Evolutionary conservation across 2,113 vertebrate species (phyloP), one percentile per base, ranked within the genome.

Genomic region (Upupa epops): DNA sequence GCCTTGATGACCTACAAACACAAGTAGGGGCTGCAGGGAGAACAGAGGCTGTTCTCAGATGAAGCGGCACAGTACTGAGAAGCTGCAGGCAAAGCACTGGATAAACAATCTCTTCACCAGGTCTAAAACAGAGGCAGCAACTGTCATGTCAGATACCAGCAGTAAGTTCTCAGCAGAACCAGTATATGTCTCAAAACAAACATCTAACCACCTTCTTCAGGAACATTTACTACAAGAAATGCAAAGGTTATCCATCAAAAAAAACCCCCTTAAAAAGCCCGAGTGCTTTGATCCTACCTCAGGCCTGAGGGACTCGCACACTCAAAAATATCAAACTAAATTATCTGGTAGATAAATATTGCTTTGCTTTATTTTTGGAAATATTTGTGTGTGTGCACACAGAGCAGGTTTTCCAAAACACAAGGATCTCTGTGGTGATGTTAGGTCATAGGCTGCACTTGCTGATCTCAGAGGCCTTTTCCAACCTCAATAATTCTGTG

Each of bases 191-290:
- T 22, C 5, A 11, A 78, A 49, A 18, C 36, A 90, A 90, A 29
- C 46, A 77, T 2, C 31, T 59, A 84, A 64, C 24, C 10, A 32
- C 13, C 11, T 13, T 74, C n/a, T 58, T 49, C 70, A 58, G 45
- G 25, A 78, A 90, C 90, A 84, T 12, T 58, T 31, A 36, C 31
- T 69, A 49, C 22, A 19, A 64, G 59, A 13, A 3, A 4, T 25
- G 11, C 56, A 75, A 42, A 91, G 72, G 3, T 46, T 74, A 54
- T 37, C 14, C 29, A 68, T 83, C n/a, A 8, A 81, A 78, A 92
- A 71, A 70, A 11, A n/a, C n/a, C n/a, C 37, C 7, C 52, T 19
- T n/a, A 7, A 54, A 72, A 76, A 32, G 1, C 0, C 1, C 10
- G 37, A 48, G 9, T 3, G 17, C 54, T 83, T 51, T 68, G 8